These are phyloP conservation scores for Tenrec ecaudatus DNA, from an alignment of 2,113 vertebrate genomes.

Conservation along the genomic window DNA sequence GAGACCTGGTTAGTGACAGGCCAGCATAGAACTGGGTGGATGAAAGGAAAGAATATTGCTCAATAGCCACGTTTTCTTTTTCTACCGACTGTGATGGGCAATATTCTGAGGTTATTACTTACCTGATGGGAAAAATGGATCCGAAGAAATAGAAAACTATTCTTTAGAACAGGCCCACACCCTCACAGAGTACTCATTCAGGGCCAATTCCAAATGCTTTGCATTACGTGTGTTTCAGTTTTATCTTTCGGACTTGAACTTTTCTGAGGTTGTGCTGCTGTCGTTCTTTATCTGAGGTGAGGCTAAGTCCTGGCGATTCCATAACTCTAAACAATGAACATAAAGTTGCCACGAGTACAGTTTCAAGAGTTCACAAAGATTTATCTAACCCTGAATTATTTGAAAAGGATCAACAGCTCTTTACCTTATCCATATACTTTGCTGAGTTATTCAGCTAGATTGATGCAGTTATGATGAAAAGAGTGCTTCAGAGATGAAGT, in stretches of 20 bases:
- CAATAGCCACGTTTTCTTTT: not conserved
- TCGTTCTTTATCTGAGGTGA: not conserved
- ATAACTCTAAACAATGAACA: not conserved
- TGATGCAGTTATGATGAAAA: conserved; percentile 24
- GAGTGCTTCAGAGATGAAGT: conserved; percentile 53
- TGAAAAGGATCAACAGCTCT: conserved; percentile 46
- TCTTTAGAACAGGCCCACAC: not conserved
- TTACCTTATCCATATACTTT: not conserved
- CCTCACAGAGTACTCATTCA: not conserved
- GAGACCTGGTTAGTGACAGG: too few species aligned
- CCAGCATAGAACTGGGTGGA: not conserved
- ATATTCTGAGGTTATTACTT: not conserved
- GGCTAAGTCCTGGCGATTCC: not conserved
- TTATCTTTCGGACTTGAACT: conserved; percentile 1
- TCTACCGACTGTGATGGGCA: not conserved
- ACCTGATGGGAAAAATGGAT: not conserved
- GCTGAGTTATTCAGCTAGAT: conserved; percentile 10
- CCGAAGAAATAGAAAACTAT: not conserved
- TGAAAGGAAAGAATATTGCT: not conserved
- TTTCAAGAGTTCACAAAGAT: conserved; percentile 49
- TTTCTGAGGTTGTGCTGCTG: not conserved
- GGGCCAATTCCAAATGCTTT: conserved; percentile 7
- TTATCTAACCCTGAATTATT: conserved; percentile 67
- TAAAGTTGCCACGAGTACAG: conserved; percentile 33
- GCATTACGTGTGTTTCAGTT: not conserved